Evolutionary conservation across 2,113 vertebrate species (phyloP).

Genomic region (Erpornis zantholeuca): DNA sequence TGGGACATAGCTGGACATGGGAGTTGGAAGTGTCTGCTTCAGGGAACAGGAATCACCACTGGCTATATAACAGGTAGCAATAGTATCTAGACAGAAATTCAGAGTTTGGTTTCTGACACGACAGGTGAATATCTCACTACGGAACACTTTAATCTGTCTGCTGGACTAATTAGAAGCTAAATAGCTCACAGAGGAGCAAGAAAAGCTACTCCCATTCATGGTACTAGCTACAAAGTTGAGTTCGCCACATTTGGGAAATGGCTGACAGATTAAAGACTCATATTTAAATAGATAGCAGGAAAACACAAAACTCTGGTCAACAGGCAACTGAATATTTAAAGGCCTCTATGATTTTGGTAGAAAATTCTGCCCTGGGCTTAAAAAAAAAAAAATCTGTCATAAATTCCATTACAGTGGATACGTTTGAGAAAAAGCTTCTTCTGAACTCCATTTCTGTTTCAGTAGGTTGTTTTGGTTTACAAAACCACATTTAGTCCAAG

Average conservation of each 20-base stretch:
- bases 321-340: background rate
- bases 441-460: background rate
- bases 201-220: background rate
- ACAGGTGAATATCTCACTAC: background rate
- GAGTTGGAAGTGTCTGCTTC: background rate
- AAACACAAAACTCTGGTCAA: background rate
- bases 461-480: background rate
- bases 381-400: background rate
- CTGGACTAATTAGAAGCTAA: background rate
- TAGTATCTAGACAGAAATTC: background rate
- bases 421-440: background rate
- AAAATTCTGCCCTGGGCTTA: background rate
- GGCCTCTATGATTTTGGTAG: background rate
- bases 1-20: background rate
- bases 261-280: background rate
- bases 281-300: background rate
- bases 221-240: background rate
- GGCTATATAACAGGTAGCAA: background rate
- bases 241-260: background rate
- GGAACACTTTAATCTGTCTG: background rate
- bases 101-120: background rate
- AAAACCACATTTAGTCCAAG: background rate
- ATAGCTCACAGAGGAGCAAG: background rate
- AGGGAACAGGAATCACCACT: background rate
- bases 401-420: background rate